phyloP scores from a whole-genome alignment of 2,888 invertebrate genomes.

The Selenia dentaria region DNA sequence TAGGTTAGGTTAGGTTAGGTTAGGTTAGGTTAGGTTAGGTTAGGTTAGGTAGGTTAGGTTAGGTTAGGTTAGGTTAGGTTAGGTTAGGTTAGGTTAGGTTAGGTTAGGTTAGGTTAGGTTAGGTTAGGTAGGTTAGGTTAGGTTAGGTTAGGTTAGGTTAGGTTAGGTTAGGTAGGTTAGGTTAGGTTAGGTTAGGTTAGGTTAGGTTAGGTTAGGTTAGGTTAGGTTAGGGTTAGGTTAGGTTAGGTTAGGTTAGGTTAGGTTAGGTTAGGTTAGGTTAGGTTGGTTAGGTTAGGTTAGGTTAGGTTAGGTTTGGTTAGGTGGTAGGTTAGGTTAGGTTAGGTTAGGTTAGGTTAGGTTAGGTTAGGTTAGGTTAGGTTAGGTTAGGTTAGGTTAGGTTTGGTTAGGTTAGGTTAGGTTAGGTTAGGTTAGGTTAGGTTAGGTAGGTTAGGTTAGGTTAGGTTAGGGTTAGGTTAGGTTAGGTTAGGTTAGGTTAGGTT shows the following conservation, averaged over 20 bases:
- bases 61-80: slow-evolving; percentile 25
- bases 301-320: slow-evolving; percentile 20
- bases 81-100: slow-evolving; percentile 13
- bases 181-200: slow-evolving; percentile 24
- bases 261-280: slow-evolving; percentile 17
- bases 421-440: slow-evolving; percentile 29
- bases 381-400: slow-evolving; percentile 24
- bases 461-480: slow-evolving; percentile 18
- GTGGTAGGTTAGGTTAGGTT: slow-evolving; percentile 30
- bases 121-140: slow-evolving; percentile 16
- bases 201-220: slow-evolving; percentile 21
- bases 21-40: slow-evolving; percentile 20
- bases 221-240: slow-evolving; percentile 14
- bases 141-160: slow-evolving; percentile 25
- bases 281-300: slow-evolving; percentile 29
- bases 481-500: slow-evolving; percentile 27
- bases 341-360: slow-evolving; percentile 23
- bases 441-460: slow-evolving; percentile 22
- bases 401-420: slow-evolving; percentile 20
- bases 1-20: slow-evolving; percentile 18
- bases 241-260: slow-evolving; percentile 16
- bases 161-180: slow-evolving; percentile 20
- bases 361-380: slow-evolving; percentile 23
- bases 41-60: slow-evolving; percentile 18
- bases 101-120: slow-evolving; percentile 15